Base-by-base conservation (phyloP, 1,140 invertebrate genomes). In the Stegodyphus dumicola region DNA sequence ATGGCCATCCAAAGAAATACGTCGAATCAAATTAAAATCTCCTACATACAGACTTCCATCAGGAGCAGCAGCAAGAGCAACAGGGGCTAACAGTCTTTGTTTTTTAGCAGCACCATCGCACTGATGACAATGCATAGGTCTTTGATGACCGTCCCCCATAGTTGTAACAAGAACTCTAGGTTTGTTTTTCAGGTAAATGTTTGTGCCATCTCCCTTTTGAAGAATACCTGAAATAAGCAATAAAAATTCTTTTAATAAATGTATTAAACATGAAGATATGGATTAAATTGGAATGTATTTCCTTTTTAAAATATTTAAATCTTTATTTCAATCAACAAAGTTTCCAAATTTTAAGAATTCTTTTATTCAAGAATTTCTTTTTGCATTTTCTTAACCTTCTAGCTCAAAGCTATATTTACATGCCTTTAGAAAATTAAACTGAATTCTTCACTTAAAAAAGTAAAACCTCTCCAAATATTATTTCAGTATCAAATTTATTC, bases 21-120 rank as follows among this genome's bases (percentile, higher is more conserved):
- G 93, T 54, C 98, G 93, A 51, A 99, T 95, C 60, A 98, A 93
- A 92, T 99, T 99, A 90, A 98, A 98, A 91, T 99, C 98, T 1
- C 97, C 98, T 9, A 99, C 96, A 90, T 98, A 99, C 33, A 99
- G 93, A 87, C 95, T 97, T 13, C 98, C 98, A 92, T 99, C 98
- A 7, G 97, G 95, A 18, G 97, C 97, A 49, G 95, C 96, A 5
- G 98, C 95, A 53, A 99, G 91, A 10, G 97, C 96, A 6, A 98
- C 96, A 0, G 97, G 98, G 0, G 96, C 96, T 65, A 99, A 91
- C 0, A 99, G 92, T 80, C 94, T 93, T 6, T 95, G 95, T 89
- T 97, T 95, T 88, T 95, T 95, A 6, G 97, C 96, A n/a, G 89
- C 86, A 0, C 96, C 95, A 88, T 97, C 95, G 90, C 97, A 98